Conservation (phyloP, 2,113 vertebrate species). For the Polyodon spathula region DNA sequence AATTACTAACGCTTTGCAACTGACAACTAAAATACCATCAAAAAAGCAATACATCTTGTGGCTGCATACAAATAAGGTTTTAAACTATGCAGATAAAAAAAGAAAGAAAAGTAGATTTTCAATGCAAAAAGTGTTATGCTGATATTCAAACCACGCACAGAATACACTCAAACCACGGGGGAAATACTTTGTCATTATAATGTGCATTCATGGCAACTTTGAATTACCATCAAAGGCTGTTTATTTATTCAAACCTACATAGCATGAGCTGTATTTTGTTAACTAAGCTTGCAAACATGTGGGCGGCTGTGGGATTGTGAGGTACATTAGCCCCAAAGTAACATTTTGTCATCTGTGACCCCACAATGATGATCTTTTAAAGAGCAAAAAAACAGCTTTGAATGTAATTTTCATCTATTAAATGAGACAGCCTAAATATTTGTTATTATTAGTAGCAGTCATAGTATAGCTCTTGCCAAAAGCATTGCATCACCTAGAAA, state of each 20-base stretch:
- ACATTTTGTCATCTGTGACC: too few relatives aligned
- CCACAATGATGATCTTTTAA: too few relatives aligned
- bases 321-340: too few relatives aligned
- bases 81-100: neutral
- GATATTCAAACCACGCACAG: neutral
- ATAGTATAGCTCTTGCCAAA: too few relatives aligned
- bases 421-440: too few relatives aligned
- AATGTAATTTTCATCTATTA: too few relatives aligned
- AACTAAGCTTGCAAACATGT: neutral
- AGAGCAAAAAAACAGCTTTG: too few relatives aligned
- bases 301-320: too few relatives aligned
- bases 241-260: neutral
- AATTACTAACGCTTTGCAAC: slow-evolving; percentile 10
- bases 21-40: slow-evolving; percentile 1
- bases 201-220: neutral
- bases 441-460: too few relatives aligned
- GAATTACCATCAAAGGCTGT: neutral
- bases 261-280: neutral
- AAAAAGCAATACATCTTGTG: neutral
- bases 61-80: slow-evolving; percentile 4
- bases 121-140: neutral
- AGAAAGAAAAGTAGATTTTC: neutral
- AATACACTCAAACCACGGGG: neutral
- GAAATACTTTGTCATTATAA: slow-evolving; percentile 1
- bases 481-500: too few relatives aligned